Evolutionary conservation across 2,797 vertebrate species (phyloP), one percentile per base, ranked within the genome.

Genomic region (Myotis daubentonii): DNA sequence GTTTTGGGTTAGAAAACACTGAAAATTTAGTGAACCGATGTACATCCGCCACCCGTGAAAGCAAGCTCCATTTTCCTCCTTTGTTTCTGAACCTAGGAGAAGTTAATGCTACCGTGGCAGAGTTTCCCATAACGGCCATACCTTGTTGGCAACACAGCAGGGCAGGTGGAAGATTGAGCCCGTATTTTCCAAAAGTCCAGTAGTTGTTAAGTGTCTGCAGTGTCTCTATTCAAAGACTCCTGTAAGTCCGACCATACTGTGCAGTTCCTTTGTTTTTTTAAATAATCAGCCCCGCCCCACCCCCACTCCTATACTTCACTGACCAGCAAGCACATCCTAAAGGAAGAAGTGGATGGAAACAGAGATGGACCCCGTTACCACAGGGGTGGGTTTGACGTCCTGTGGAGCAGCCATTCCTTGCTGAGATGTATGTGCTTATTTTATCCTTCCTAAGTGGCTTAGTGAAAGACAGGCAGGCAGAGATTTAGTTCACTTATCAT

Each of bases 401-500:
- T 16, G 1, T 55, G 65, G 94, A 87, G 49, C 78, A 49, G 82
- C 70, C 55, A 41, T 82, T 82, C 76, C 36, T 85, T 87, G 36
- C 65, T 89, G 20, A 78, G 38, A 62, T 33, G 60, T 33, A 8
- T n/a, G 38, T 75, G 62, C 68, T 90, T 93, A 57, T 87, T 76
- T 93, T 95, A 90, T 93, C 92, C 57, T 89, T 30, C 38, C 41
- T 92, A 86, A 92, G 68, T 94, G 94, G 92, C 92, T 95, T 96
- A 96, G 70, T 55, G 79, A 55, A 94, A 89, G 92, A 55, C 66
- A 84, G 79, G 60, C 79, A 51, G 17, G 74, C 51, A 85, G 87
- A 89, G 53, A 71, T 93, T 92, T 95, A 51, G 47, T 94, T 68
- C 70, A 79, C 75, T 82, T 87, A 68, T 9, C 44, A 1, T 79